Evolutionary conservation across 2,797 vertebrate genomes (phyloP), one percentile per base, ranked within the genome.

Genomic region (Mormyrops boulengeri): DNA sequence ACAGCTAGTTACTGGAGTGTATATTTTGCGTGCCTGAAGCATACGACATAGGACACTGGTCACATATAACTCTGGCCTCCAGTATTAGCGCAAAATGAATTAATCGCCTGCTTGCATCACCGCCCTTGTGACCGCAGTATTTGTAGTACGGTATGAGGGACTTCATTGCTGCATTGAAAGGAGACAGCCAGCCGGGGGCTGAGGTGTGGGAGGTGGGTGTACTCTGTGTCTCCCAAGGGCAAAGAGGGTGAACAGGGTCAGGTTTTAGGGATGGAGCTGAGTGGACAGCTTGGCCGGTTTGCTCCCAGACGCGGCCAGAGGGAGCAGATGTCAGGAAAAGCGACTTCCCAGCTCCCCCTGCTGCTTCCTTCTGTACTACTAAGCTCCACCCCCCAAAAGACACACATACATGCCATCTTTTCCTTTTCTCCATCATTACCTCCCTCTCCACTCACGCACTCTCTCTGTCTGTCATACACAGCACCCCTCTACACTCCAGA

Each of bases 281-380:
- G 50, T 34, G 30, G 22, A 55, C 85, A 57, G 53, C 85, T 55
- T 53, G 50, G 22, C 52, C 90, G 44, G 88, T 66, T 91, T 89
- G 60, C 88, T 34, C 89, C n/a, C 62, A 91, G 89, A 91, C 90
- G 88, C 88, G 86, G 93, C 88, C 88, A 91, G 12, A 73, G 90
- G 73, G 88, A 91, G 90, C 90, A 92, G 84, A 92, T 93, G 90
- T 90, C 77, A 89, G 41, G 38, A 44, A 90, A 8, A 89, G n/a
- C 38, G 3, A 52, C 60, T 11, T 0, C 2, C 84, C 62, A 47
- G 62, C 50, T 66, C 38, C 73, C 50, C 44, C 84, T 41, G 38
- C 80, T 26, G 88, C 84, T 34, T 30, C 17, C 7, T 4, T 7
- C 82, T 82, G 88, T 50, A 86, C 91, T 62, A 69, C 88, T 50